Evolutionary conservation across 2,797 vertebrate genomes (phyloP).

Genomic region (Nannoperca obscura): DNA sequence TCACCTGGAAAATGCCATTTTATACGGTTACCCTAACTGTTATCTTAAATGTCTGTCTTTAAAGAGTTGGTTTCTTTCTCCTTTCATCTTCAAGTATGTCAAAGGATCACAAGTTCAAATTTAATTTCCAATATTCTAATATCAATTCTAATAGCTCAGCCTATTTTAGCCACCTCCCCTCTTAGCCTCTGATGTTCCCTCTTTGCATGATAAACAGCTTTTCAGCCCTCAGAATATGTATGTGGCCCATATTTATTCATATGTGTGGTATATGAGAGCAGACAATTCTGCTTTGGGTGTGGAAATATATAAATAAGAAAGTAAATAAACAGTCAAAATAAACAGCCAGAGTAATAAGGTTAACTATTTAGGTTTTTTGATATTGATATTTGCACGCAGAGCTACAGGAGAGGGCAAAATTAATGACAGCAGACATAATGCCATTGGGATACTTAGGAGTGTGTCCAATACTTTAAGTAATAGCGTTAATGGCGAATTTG

Average conservation of each 20-base stretch:
- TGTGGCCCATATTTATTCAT: constrained; percentile 84
- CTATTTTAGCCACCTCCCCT: constrained; percentile 79
- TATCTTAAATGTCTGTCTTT: constrained; percentile 51
- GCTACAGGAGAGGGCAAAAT: constrained; percentile 79
- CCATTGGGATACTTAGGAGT: constrained; percentile 84
- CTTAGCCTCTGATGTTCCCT: constrained; percentile 82
- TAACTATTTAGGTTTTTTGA: constrained; percentile 77
- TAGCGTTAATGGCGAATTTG: constrained; percentile 88
- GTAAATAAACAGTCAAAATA: constrained; percentile 84
- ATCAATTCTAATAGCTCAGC: constrained; percentile 76
- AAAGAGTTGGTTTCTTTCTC: constrained; percentile 50
- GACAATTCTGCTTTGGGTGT: constrained; percentile 70
- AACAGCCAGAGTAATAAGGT: constrained; percentile 83
- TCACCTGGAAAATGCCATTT: constrained; percentile 65
- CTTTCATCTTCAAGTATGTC: constrained; percentile 78
- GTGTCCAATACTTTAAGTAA: constrained; percentile 90
- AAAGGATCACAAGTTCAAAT: constrained; percentile 75
- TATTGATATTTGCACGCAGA: constrained; percentile 79
- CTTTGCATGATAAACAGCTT: constrained; percentile 87
- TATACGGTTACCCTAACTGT: constrained; percentile 11
- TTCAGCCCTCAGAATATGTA: constrained; percentile 80
- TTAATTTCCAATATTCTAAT: constrained; percentile 74
- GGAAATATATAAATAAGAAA: constrained; percentile 76
- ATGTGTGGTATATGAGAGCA: constrained; percentile 69
- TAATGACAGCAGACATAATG: constrained; percentile 86